These are phyloP conservation scores for Polyommatus iphigenia DNA, from an alignment of 2,888 invertebrate species.

Conservation along the genomic window DNA sequence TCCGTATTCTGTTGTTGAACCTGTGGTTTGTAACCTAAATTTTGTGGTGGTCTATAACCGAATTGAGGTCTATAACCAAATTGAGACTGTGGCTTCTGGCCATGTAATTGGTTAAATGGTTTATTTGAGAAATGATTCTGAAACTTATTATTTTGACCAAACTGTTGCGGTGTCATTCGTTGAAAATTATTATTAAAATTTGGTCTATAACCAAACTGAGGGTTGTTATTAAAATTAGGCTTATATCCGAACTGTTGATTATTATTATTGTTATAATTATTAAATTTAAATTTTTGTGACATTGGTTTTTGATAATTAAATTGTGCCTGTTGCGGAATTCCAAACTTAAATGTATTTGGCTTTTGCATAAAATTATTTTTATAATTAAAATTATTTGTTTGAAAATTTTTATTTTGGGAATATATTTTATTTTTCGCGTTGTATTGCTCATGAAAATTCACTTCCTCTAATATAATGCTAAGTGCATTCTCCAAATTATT, in stretches of 20 bases:
- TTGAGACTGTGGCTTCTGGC: not conserved
- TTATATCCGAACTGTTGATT: too few relatives aligned
- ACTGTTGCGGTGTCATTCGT: slow-evolving; percentile 27
- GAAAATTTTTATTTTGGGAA: not conserved
- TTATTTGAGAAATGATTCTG: not conserved
- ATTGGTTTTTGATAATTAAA: too few relatives aligned
- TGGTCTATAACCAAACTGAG: slow-evolving; percentile 19
- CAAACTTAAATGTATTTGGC: slow-evolving; percentile 4
- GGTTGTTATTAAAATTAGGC: too few relatives aligned
- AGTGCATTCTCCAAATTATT: slow-evolving; percentile 11
- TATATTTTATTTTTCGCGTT: slow-evolving; percentile 18
- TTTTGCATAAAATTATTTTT: not conserved
- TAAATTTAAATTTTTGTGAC: too few relatives aligned
- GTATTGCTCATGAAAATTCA: slow-evolving; percentile 31
- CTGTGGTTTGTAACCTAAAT: not conserved
- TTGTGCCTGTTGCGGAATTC: not conserved
- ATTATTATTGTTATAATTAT: too few relatives aligned
- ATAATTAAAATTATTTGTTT: not conserved
- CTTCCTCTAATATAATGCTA: not conserved
- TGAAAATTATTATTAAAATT: slow-evolving; percentile 23
- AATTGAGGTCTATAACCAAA: too few relatives aligned
- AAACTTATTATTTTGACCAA: slow-evolving; percentile 9
- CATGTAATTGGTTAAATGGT: not conserved
- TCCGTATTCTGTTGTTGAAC: not conserved
- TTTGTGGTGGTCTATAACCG: slow-evolving; percentile 12